Percentiles rank a stretch among this genome's conserved stretches.
Conservation (phyloP, 2,113 vertebrate genomes). For the Engystomops pustulosus region DNA sequence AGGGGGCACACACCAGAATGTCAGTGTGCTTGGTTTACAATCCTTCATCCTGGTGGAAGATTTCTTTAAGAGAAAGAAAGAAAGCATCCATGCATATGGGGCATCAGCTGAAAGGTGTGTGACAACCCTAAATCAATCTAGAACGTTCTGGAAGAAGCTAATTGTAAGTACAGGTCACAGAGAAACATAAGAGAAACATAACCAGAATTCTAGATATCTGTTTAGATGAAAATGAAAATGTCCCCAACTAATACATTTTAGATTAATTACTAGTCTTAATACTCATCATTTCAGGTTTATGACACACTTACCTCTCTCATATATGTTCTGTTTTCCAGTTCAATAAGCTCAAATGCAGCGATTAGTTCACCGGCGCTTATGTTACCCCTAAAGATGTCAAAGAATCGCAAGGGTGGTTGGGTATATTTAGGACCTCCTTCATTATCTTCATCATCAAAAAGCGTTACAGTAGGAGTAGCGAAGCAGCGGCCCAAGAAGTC, state of each 20-base stretch:
- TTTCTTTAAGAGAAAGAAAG: no score
- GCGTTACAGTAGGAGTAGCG: conserved; percentile 84
- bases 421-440: conserved; percentile 67
- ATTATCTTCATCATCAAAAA: conserved; percentile 60
- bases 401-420: conserved; percentile 83
- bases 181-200: neutral
- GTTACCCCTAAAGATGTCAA: conserved; percentile 81
- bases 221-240: no score
- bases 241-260: no score
- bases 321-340: conserved; percentile 84
- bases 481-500: conserved; percentile 84
- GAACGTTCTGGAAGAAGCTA: no score
- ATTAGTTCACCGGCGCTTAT: conserved; percentile 83
- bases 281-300: neutral
- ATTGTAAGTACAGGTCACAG: no score
- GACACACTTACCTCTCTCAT: conserved; percentile 81
- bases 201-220: neutral
- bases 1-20: no score
- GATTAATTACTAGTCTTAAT: no score
- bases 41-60: no score
- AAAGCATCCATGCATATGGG: no score
- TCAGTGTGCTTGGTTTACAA: no score
- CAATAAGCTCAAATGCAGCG: conserved; percentile 89
- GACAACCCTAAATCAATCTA: no score
- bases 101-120: no score